These are phyloP conservation scores for Pantala flavescens DNA, from an alignment of 1,140 invertebrate species.

Conservation along the genomic window DNA sequence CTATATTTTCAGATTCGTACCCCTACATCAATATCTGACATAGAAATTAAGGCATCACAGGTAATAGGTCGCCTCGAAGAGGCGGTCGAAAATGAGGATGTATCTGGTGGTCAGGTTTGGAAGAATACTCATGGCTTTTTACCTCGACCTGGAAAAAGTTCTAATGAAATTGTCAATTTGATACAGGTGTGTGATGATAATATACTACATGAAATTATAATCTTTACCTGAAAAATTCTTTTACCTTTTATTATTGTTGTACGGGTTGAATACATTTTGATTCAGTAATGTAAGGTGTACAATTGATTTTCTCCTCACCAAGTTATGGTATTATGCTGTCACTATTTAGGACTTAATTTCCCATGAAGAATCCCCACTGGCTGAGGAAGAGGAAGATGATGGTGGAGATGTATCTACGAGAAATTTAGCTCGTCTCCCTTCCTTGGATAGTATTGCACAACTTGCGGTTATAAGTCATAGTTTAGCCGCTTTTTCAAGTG, in stretches of 20 bases:
- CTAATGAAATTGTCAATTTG: conserved; percentile 35
- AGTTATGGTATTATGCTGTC: neutral
- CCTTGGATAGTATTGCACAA: conserved; percentile 48
- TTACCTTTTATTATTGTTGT: neutral
- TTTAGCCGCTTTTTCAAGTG: conserved; percentile 59
- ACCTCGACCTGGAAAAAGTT: conserved; percentile 29
- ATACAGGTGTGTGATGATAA: conserved; percentile 33
- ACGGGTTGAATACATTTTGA: too few relatives aligned
- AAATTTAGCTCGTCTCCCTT: conserved; percentile 35
- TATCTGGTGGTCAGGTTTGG: conserved; percentile 37
- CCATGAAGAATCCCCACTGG: conserved; percentile 31
- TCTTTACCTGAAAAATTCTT: conserved; percentile 1
- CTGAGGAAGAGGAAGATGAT: conserved; percentile 27
- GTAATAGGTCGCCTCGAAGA: conserved; percentile 52
- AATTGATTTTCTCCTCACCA: too few relatives aligned
- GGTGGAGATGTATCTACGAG: conserved; percentile 29
- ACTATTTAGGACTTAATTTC: conserved; percentile 37
- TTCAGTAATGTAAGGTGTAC: too few relatives aligned
- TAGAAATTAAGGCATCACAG: conserved; percentile 55
- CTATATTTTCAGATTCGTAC: neutral
- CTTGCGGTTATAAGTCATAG: conserved; percentile 62
- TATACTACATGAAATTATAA: conserved; percentile 4
- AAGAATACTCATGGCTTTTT: conserved; percentile 36
- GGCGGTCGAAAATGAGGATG: conserved; percentile 42
- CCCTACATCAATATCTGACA: conserved; percentile 33